Percentiles rank a stretch among this genome's conserved stretches.
phyloP scores from a whole-genome alignment of 2,113 vertebrate species.

The Caretta caretta region DNA sequence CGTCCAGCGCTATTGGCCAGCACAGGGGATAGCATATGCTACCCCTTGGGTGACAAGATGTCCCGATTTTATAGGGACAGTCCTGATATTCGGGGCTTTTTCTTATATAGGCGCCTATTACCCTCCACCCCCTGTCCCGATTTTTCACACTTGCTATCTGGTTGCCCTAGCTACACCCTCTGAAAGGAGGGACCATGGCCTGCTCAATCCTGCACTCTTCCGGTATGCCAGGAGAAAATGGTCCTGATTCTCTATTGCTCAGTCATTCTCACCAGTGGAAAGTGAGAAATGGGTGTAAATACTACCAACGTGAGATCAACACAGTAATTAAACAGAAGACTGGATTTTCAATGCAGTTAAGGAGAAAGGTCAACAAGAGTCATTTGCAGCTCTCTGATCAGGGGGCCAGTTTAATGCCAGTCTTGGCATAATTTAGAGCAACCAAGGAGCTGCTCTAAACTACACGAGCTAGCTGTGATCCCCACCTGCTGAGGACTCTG shows the following conservation, averaged over 20 bases:
- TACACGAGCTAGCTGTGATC: neutral
- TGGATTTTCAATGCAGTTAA: neutral
- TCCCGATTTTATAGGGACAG: too few relatives aligned
- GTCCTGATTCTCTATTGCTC: neutral
- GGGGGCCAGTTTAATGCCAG: neutral
- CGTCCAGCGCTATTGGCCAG: neutral
- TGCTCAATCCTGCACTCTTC: neutral
- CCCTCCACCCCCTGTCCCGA: too few relatives aligned
- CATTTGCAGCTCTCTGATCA: neutral
- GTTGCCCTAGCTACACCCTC: too few relatives aligned
- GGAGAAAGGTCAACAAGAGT: neutral
- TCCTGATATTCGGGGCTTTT: too few relatives aligned
- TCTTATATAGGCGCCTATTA: too few relatives aligned
- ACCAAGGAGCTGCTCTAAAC: neutral
- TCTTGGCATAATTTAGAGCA: neutral
- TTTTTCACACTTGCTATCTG: too few relatives aligned
- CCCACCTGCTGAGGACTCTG: neutral
- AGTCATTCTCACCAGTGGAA: neutral
- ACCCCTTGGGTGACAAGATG: too few relatives aligned
- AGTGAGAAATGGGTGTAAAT: neutral
- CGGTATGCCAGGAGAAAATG: accelerated
- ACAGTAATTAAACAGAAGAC: neutral
- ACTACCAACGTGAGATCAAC: neutral
- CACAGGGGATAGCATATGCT: neutral
- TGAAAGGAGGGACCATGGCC: accelerated